Conservation (phyloP, 2,888 invertebrate species). For the Neoaliturus tenellus region DNA sequence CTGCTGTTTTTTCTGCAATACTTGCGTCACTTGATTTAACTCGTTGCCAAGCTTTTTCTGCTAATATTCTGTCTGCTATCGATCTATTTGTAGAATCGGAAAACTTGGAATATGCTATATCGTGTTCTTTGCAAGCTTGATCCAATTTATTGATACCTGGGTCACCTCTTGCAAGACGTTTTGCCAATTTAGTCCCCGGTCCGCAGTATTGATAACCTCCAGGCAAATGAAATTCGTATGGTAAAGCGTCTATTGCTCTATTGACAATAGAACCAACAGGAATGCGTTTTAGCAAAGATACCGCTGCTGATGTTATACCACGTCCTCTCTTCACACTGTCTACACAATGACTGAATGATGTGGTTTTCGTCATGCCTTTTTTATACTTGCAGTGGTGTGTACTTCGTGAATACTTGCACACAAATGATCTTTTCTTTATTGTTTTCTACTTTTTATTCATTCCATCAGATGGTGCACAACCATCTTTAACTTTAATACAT, state of each 20-base stretch:
- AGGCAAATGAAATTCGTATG: conserved; percentile 60
- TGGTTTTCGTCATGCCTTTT: neutral
- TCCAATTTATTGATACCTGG: conserved; percentile 60
- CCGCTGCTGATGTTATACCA: neutral
- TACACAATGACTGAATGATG: neutral
- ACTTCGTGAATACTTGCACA: neutral
- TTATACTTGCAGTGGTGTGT: neutral
- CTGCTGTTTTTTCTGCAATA: conserved; percentile 58
- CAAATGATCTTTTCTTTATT: no score
- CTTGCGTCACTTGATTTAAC: conserved; percentile 53
- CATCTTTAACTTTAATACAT: no score
- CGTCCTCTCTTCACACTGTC: neutral
- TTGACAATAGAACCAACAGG: conserved; percentile 44
- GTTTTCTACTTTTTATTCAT: no score
- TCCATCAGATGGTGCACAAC: no score
- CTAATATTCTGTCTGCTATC: conserved; percentile 57
- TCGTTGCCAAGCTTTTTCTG: conserved; percentile 57
- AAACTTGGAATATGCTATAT: conserved; percentile 58
- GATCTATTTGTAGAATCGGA: conserved; percentile 38
- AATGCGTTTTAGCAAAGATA: neutral
- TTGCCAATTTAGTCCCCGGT: conserved; percentile 57
- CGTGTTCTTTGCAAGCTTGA: conserved; percentile 61
- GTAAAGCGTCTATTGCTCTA: conserved; percentile 37
- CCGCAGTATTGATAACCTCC: conserved; percentile 60
- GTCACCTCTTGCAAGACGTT: conserved; percentile 50